A percentile compares a stretch with the other conserved stretches of the same genome.
Conservation (phyloP, 2,888 invertebrate genomes). For the Phalera bucephala region DNA sequence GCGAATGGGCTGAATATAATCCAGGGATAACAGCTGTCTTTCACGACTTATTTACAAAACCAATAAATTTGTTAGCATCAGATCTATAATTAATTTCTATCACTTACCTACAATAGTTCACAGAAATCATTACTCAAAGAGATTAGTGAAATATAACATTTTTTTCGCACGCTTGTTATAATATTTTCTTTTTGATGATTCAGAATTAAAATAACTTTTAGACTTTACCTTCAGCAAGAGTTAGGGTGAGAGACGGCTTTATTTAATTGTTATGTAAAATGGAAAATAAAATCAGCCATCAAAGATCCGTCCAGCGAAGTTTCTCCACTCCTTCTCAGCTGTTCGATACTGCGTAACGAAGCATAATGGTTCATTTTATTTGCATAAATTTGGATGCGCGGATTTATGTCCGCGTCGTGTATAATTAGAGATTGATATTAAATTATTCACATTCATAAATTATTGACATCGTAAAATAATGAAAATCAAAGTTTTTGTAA, state of each 20-base stretch:
- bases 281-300: conserved; percentile 57
- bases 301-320: conserved; percentile 53
- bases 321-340: conserved; percentile 61
- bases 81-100: too few relatives aligned
- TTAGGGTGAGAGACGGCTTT: conserved; percentile 23
- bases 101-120: too few relatives aligned
- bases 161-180: conserved; percentile 18
- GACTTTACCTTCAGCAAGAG: conserved; percentile 17
- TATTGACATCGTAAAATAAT: conserved; percentile 18
- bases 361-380: conserved; percentile 72
- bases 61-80: too few relatives aligned
- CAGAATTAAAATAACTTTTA: conserved; percentile 18
- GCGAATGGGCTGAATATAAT: too few relatives aligned
- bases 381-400: conserved; percentile 71
- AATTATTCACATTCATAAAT: conserved; percentile 33
- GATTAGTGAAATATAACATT: conserved; percentile 22
- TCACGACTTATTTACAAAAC: too few relatives aligned
- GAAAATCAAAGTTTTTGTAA: conserved; percentile 9
- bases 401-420: conserved; percentile 60
- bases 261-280: conserved; percentile 44
- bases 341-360: conserved; percentile 72
- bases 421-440: conserved; percentile 50
- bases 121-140: too few relatives aligned
- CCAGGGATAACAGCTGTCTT: too few relatives aligned
- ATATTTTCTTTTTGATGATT: conserved; percentile 10